Conservation (phyloP, 2,113 vertebrate species). For the Nothobranchius kuhntae region DNA sequence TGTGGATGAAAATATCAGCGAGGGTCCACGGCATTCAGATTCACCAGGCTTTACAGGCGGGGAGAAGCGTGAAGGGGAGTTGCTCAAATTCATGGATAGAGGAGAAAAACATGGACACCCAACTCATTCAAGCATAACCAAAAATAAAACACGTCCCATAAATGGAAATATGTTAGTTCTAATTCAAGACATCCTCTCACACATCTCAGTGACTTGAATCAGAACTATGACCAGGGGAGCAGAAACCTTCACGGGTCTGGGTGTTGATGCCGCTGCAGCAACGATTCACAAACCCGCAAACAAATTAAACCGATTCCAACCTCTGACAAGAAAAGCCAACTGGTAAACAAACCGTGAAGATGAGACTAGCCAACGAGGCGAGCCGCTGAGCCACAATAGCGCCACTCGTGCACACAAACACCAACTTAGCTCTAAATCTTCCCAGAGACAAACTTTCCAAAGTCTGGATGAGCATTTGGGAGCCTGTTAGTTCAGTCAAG, state of each 20-base stretch:
- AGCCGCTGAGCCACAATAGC: slow-evolving; percentile 20
- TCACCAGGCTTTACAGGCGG: slow-evolving; percentile 21
- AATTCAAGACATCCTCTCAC: slow-evolving; percentile 20
- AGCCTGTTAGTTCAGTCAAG: slow-evolving; percentile 59
- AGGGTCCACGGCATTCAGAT: slow-evolving; percentile 41
- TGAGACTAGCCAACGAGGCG: slow-evolving; percentile 26
- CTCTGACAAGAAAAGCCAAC: slow-evolving; percentile 39
- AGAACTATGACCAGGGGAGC: slow-evolving; percentile 14
- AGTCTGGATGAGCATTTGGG: slow-evolving; percentile 46
- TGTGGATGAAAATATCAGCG: slow-evolving; percentile 50
- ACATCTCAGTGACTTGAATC: slow-evolving; percentile 28
- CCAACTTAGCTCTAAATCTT: slow-evolving; percentile 12
- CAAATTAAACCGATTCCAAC: slow-evolving; percentile 35
- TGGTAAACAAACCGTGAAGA: slow-evolving; percentile 21
- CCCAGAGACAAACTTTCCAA: slow-evolving; percentile 24
- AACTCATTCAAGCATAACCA: slow-evolving; percentile 16
- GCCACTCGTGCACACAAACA: slow-evolving; percentile 1
- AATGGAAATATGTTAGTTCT: slow-evolving; percentile 37
- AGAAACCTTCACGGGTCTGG: background rate
- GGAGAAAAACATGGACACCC: slow-evolving; percentile 27
- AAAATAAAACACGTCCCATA: slow-evolving; percentile 6
- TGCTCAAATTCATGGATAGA: slow-evolving; percentile 20
- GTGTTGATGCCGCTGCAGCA: background rate
- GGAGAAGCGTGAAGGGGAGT: slow-evolving; percentile 8
- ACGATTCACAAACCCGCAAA: slow-evolving; percentile 20